Conservation (phyloP, 2,797 vertebrate genomes). For the Takifugu ocellatus region DNA sequence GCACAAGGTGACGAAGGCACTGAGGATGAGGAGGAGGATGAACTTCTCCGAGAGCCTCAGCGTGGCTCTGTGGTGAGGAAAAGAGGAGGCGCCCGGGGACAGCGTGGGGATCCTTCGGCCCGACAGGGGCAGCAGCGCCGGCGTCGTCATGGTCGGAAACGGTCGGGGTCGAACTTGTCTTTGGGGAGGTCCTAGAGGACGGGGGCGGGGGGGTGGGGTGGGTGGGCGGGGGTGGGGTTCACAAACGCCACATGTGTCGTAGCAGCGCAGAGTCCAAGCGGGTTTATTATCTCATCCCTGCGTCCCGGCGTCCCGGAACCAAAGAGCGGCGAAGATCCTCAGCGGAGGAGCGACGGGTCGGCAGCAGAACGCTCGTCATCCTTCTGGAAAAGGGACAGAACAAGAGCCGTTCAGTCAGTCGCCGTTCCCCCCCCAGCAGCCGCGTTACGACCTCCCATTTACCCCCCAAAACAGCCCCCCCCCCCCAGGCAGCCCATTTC, state of each 20-base stretch:
- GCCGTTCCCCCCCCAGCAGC: no score
- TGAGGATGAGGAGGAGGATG: constrained; percentile 97
- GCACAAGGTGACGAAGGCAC: constrained; percentile 99
- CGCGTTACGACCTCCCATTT: no score
- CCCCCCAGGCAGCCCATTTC: no score
- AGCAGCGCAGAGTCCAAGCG: constrained; percentile 61
- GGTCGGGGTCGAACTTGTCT: not conserved
- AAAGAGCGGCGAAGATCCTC: constrained; percentile 39
- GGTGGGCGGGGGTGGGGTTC: constrained; percentile 20
- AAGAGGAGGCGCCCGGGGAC: constrained; percentile 87
- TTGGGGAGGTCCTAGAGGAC: not conserved
- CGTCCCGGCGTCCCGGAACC: constrained; percentile 37
- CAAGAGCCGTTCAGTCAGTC: not conserved
- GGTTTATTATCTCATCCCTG: constrained; percentile 77
- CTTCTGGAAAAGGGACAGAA: constrained; percentile 50
- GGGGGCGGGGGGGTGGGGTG: not conserved
- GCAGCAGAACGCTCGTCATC: constrained; percentile 52
- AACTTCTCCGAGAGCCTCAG: constrained; percentile 98
- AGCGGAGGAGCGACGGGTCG: constrained; percentile 38
- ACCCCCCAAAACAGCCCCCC: no score
- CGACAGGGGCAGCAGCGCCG: constrained; percentile 91
- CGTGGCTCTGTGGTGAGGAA: constrained; percentile 94
- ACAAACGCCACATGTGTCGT: constrained; percentile 59
- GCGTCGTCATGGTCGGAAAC: constrained; percentile 84
- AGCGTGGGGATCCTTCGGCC: constrained; percentile 92